A percentile compares a stretch with the other conserved stretches of the same genome.
Conservation (phyloP, 2,888 invertebrate species). For the Diploptera punctata region DNA sequence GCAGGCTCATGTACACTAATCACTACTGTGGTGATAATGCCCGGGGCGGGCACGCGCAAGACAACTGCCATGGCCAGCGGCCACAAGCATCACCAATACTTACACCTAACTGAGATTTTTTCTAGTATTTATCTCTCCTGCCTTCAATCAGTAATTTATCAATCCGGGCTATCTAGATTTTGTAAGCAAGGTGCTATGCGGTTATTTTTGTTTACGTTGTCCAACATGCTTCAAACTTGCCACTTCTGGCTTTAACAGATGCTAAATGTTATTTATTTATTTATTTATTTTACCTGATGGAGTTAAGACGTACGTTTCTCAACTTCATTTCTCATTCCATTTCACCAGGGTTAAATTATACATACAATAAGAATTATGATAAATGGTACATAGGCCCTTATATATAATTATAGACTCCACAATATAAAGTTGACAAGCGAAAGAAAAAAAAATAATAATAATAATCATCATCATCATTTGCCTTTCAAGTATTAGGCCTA, state of each 20-base stretch:
- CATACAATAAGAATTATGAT: too few species aligned
- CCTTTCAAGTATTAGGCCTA: too few species aligned
- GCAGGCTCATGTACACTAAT: not conserved
- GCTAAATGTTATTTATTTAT: too few species aligned
- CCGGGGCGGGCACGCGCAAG: constrained; percentile 11
- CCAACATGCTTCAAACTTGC: not conserved
- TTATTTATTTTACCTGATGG: too few species aligned
- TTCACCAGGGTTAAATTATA: too few species aligned
- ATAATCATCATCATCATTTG: too few species aligned
- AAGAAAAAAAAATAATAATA: too few species aligned
- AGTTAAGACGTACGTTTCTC: too few species aligned
- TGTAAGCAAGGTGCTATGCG: not conserved
- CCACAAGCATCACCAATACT: not conserved
- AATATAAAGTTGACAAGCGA: too few species aligned
- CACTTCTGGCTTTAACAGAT: not conserved
- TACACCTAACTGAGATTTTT: not conserved
- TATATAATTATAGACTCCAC: too few species aligned
- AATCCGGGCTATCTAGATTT: not conserved
- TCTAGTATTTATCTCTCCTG: not conserved
- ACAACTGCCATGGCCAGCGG: constrained; percentile 5
- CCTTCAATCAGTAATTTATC: not conserved
- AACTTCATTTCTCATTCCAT: too few species aligned
- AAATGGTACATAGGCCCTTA: too few species aligned
- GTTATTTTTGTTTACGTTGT: not conserved
- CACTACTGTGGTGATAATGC: not conserved